Evolutionary conservation across 2,888 invertebrate genomes (phyloP).

Genomic region (Campoletis raptor): DNA sequence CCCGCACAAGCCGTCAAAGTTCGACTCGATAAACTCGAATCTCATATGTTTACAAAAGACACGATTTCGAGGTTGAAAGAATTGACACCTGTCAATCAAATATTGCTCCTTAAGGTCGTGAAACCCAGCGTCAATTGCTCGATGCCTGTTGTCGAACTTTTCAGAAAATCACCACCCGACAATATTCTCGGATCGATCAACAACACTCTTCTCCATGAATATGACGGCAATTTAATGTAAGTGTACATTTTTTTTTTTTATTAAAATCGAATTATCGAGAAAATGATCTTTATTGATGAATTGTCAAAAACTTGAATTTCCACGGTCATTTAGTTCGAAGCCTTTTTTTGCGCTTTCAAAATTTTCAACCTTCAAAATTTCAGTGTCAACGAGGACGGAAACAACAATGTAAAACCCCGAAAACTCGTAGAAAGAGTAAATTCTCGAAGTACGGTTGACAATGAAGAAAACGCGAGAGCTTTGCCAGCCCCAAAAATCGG

Average conservation of each 20-base stretch:
- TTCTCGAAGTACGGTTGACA: constrained; percentile 64
- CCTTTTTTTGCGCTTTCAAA: neutral
- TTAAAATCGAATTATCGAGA: no score
- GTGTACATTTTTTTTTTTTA: neutral
- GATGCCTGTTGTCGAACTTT: constrained; percentile 88
- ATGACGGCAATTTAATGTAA: constrained; percentile 20
- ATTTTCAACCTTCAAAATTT: neutral
- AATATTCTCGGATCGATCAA: constrained; percentile 90
- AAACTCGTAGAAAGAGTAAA: constrained; percentile 74
- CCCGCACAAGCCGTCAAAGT: constrained; percentile 87
- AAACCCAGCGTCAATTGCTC: constrained; percentile 74
- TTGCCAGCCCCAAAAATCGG: constrained; percentile 85
- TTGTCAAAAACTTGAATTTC: neutral
- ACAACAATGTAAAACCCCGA: constrained; percentile 76
- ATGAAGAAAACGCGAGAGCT: constrained; percentile 61
- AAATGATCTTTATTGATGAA: no score
- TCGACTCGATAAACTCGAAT: constrained; percentile 87
- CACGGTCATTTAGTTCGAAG: no score
- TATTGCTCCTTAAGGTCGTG: constrained; percentile 86
- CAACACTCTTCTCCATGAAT: constrained; percentile 88
- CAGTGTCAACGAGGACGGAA: constrained; percentile 76
- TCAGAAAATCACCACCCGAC: constrained; percentile 88
- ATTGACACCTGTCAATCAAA: constrained; percentile 87
- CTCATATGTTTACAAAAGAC: constrained; percentile 83
- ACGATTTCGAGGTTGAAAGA: constrained; percentile 82